Evolutionary conservation across 1,140 invertebrate genomes (phyloP), one percentile per base, ranked within the genome.

Genomic region (Hetaerina americana): DNA sequence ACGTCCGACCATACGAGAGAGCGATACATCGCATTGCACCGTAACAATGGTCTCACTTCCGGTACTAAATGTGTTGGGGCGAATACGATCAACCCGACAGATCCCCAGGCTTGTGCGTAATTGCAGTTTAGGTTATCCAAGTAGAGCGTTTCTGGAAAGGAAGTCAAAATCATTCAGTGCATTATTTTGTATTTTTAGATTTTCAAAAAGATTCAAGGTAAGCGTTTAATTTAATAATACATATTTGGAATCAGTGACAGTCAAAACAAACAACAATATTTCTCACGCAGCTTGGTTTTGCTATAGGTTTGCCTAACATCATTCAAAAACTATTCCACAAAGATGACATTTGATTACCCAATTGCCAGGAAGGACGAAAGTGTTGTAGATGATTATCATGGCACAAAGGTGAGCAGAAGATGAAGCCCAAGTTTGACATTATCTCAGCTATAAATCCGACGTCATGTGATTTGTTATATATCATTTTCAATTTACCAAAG

Each of bases 311-410:
- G 22, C 40, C n/a, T n/a, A 57, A 57, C 10, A 57, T 12, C 40
- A 57, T 12, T n/a, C 40, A 57, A 57, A 1, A 1, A 3, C 66
- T 72, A 66, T 66, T 29, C 66, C 25, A 49, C 71, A 26, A 72
- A 69, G 18, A 78, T 77, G 76, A 76, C 74, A 68, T 82, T 83
- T 72, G 72, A 82, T 27, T 97, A 97, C 83, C 95, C 95, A 1
- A 80, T 85, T 72, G 88, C 87, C 67, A 81, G 89, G 71, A 85
- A 93, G 75, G 93, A 96, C 81, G 90, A 92, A 73, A 82, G 83
- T 69, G 84, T 92, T 67, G 80, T 89, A 29, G 95, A 97, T 74
- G 85, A 89, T 77, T 92, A 91, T 80, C 91, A 94, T 83, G 94
- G 93, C 49, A 83, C 84, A 49, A 87, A 94, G 87, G 93, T 95